phyloP scores from a whole-genome alignment of 2,888 invertebrate genomes.

The Dexiosoma caninum region DNA sequence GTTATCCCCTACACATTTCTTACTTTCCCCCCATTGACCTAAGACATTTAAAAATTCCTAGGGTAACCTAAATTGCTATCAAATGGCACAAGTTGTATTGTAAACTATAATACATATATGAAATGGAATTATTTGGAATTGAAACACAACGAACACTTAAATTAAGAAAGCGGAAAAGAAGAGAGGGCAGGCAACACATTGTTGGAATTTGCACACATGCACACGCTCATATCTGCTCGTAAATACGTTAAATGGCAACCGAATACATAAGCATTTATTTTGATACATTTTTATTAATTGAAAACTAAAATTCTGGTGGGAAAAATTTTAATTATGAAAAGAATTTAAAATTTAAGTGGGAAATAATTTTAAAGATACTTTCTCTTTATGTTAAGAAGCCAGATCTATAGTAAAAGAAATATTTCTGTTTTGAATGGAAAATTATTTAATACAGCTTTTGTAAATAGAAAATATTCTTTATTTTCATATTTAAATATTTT shows the following conservation, averaged over 20 bases:
- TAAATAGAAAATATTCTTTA: no score
- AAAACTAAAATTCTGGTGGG: slow-evolving; percentile 47
- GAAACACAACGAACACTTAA: slow-evolving; percentile 3
- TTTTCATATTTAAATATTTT: no score
- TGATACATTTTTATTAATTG: slow-evolving; percentile 32
- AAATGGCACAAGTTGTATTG: slow-evolving; percentile 52
- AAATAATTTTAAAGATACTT: background rate
- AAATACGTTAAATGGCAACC: background rate
- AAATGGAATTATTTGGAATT: slow-evolving; percentile 26
- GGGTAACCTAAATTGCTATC: slow-evolving; percentile 60
- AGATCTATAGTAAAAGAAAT: no score
- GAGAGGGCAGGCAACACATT: background rate
- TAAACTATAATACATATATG: background rate
- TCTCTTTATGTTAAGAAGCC: background rate
- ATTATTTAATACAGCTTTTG: no score
- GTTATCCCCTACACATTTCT: background rate
- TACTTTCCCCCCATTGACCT: slow-evolving; percentile 46
- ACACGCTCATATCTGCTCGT: background rate
- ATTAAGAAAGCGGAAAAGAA: background rate
- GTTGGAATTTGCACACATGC: background rate
- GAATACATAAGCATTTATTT: background rate
- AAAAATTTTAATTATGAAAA: slow-evolving; percentile 28
- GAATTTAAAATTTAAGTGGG: slow-evolving; percentile 29
- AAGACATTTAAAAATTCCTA: slow-evolving; percentile 60
- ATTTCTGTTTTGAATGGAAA: no score